phyloP scores from a whole-genome alignment of 1,140 invertebrate species.

The Leptopilina boulardi region DNA sequence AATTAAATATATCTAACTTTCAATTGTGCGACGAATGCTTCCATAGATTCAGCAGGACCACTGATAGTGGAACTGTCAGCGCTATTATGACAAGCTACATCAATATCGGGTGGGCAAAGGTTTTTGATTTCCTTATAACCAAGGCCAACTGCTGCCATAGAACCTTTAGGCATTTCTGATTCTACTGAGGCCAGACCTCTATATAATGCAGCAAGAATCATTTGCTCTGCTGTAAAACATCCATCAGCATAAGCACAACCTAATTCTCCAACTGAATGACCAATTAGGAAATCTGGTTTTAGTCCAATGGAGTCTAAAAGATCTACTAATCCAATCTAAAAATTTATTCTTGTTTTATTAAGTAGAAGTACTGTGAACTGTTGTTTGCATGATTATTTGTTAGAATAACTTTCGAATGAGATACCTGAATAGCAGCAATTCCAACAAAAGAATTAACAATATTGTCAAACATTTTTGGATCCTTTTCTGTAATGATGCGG shows the following conservation, averaged over 20 bases:
- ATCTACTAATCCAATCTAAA: constrained; percentile 89
- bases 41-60: constrained; percentile 76
- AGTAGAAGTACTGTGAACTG: too few species aligned
- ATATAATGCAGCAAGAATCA: constrained; percentile 85
- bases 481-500: constrained; percentile 78
- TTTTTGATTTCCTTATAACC: constrained; percentile 67
- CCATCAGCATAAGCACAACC: constrained; percentile 94
- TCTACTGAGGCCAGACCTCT: constrained; percentile 78
- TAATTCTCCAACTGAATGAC: constrained; percentile 91
- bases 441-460: constrained; percentile 83
- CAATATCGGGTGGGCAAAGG: constrained; percentile 74
- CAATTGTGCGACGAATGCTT: constrained; percentile 60
- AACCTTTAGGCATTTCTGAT: constrained; percentile 66
- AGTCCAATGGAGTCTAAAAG: constrained; percentile 83
- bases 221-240: constrained; percentile 88
- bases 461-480: constrained; percentile 79
- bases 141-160: constrained; percentile 79
- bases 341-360: background rate
- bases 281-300: constrained; percentile 90
- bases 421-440: constrained; percentile 88
- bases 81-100: constrained; percentile 84
- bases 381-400: background rate
- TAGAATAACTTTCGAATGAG: background rate
- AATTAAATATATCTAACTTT: constrained; percentile 60
- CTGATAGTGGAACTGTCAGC: constrained; percentile 82